A percentile compares a stretch with the other conserved stretches of the same genome.
phyloP scores from a whole-genome alignment of 2,888 invertebrate genomes.

The Incurvaria masculella region DNA sequence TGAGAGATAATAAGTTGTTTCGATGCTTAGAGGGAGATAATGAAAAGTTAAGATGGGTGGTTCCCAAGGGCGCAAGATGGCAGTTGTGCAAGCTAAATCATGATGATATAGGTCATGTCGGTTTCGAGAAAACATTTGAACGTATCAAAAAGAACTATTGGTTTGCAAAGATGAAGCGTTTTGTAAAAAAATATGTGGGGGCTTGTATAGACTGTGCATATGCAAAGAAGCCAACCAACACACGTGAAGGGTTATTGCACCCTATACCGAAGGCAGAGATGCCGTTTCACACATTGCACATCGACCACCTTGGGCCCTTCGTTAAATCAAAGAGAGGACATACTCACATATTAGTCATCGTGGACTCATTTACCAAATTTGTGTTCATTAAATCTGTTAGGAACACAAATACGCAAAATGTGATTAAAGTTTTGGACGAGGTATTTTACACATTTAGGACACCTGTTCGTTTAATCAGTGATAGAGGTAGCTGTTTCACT shows the following conservation, averaged over 20 bases:
- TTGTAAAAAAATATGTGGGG: too few species aligned
- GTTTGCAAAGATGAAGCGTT: too few species aligned
- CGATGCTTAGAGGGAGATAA: constrained; percentile 6
- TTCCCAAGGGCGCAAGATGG: constrained; percentile 18
- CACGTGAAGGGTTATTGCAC: too few species aligned
- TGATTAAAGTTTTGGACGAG: background rate
- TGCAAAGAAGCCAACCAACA: too few species aligned
- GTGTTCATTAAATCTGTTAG: constrained; percentile 6
- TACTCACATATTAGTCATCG: constrained; percentile 16
- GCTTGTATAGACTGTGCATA: too few species aligned
- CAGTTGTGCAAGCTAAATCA: constrained; percentile 13
- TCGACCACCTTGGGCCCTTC: constrained; percentile 25
- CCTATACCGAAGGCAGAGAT: too few species aligned
- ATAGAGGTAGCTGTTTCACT: constrained; percentile 9
- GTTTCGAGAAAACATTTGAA: too few species aligned
- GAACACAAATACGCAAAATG: constrained; percentile 7
- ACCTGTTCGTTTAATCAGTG: constrained; percentile 8
- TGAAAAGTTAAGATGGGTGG: constrained; percentile 15
- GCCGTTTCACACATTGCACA: constrained; percentile 23
- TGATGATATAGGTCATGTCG: too few species aligned
- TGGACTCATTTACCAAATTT: constrained; percentile 15
- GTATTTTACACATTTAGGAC: background rate
- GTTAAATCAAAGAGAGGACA: constrained; percentile 19
- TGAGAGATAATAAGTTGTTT: constrained; percentile 14
- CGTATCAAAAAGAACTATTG: too few species aligned